A percentile compares a stretch with the other conserved stretches of the same genome.
These are phyloP conservation scores for Adelosebastes latens DNA, from an alignment of 2,797 vertebrate species.

Conservation along the genomic window DNA sequence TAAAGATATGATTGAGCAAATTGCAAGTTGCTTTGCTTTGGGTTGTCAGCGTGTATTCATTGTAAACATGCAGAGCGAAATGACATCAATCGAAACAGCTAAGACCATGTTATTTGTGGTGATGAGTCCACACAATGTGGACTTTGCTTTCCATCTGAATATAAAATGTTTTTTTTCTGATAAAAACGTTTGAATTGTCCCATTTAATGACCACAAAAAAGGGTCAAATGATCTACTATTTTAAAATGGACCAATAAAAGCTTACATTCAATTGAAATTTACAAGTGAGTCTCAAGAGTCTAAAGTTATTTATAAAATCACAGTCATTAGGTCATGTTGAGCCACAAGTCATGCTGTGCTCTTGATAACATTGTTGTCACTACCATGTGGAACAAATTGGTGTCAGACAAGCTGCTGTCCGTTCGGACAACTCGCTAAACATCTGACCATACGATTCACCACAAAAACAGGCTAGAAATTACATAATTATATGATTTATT, in stretches of 20 bases:
- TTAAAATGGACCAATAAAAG: neutral
- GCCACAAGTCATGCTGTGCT: neutral
- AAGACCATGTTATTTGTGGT: neutral
- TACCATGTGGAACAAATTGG: neutral
- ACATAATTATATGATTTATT: neutral
- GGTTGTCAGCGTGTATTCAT: conserved; percentile 12
- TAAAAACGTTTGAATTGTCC: neutral
- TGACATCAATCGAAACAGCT: conserved; percentile 13
- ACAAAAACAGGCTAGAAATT: neutral
- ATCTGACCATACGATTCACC: neutral
- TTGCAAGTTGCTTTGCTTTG: conserved; percentile 12
- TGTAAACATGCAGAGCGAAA: conserved; percentile 8
- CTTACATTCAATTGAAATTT: neutral
- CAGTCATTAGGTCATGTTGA: neutral
- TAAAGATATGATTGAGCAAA: conserved; percentile 31
- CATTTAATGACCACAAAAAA: neutral
- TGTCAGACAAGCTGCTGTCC: neutral
- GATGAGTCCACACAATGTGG: neutral
- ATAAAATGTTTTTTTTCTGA: neutral
- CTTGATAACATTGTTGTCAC: neutral
- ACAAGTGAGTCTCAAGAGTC: neutral
- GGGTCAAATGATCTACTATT: too few relatives aligned
- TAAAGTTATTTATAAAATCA: neutral
- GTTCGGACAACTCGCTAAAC: neutral
- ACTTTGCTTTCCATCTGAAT: neutral